Evolutionary conservation across 2,888 invertebrate genomes (phyloP), one percentile per base, ranked within the genome.

Genomic region (Tryphoninae sp.): DNA sequence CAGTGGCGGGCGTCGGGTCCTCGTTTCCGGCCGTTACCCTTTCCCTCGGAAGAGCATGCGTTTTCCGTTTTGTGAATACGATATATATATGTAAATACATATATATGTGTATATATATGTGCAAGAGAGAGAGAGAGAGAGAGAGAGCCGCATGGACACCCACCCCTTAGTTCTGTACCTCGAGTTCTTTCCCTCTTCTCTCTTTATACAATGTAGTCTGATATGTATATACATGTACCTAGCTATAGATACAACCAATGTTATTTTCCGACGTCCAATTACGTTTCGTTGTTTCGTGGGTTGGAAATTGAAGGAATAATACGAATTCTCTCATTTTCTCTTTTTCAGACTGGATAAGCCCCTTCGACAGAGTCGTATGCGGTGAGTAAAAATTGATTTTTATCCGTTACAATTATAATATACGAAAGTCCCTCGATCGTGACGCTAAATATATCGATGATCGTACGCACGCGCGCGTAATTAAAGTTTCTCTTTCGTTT

Each of bases 311-410:
- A 80, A 80, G 71, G 45, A 82, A 81, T 77, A 80, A 83, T 79
- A 76, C 82, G 68, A 73, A 73, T 72, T 84, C 75, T 83, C 74
- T 79, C 72, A 42, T 82, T 84, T 86, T 88, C 93, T 93, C 93
- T 93, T 94, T 96, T 95, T 92, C 95, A 97, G 97, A 97, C 95
- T 97, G 97, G 97, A 97, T 97, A 96, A 97, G 96, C 94, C 97
- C 97, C 92, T 97, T 97, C 94, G 97, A 97, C 94, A 95, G 97
- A 93, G 97, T 97, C 94, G 97, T 97, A 93, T 97, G 97, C 95
- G 97, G 97, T 95, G 96, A 97, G 96, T 97, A 96, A 73, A 80
- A 81, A 80, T 80, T 80, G 55, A 80, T 82, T 71, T 77, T 80
- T 80, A 82, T 82, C 65, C 64, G 33, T 33, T 71, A 61, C 71